Evolutionary conservation across 2,113 vertebrate species (phyloP).

Genomic region (Daubentonia madagascariensis): DNA sequence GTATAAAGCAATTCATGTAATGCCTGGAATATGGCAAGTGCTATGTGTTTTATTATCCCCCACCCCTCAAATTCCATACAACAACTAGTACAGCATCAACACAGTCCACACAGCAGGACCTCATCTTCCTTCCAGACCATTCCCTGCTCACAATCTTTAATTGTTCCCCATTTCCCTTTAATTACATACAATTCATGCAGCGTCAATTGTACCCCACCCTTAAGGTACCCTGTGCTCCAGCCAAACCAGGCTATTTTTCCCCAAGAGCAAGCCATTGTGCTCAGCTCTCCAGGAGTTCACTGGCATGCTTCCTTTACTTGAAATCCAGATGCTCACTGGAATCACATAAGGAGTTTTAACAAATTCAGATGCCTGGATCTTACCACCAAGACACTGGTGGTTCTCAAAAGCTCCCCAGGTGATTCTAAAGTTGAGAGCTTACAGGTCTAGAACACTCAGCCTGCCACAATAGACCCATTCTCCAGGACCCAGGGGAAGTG

Average conservation of each 20-base stretch:
- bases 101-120: accelerated
- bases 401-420: neutral
- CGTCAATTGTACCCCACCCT: neutral
- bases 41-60: neutral
- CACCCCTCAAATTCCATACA: neutral
- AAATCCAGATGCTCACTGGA: neutral
- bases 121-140: neutral
- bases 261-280: neutral
- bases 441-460: neutral
- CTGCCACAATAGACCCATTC: neutral
- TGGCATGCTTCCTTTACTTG: neutral
- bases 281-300: no score
- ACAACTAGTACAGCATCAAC: accelerated
- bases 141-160: neutral
- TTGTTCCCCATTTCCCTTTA: neutral
- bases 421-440: neutral
- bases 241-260: neutral
- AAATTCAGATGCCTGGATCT: neutral
- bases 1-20: neutral
- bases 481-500: neutral
- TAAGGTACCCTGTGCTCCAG: neutral
- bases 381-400: neutral
- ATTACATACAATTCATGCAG: neutral
- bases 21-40: neutral
- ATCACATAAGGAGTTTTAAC: neutral